Conservation (phyloP, 2,888 invertebrate species). For the Rhabditophanes sp. region DNA sequence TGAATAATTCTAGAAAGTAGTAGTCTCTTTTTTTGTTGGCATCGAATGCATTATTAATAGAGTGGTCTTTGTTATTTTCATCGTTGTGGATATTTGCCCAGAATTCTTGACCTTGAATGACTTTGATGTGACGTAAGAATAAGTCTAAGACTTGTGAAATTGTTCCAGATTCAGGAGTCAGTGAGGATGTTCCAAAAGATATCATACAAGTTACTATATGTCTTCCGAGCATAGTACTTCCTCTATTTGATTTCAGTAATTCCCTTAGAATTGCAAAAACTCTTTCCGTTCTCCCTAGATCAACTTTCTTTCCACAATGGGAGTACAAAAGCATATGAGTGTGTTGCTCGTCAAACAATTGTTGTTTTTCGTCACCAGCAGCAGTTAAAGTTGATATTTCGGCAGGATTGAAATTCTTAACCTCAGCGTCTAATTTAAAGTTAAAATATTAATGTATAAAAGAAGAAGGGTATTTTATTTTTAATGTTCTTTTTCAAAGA, state of each 20-base stretch:
- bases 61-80: no score
- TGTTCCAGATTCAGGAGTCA: neutral
- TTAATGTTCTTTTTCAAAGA: no score
- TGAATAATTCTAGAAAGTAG: constrained; percentile 64
- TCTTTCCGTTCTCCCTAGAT: constrained; percentile 27
- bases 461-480: no score
- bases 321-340: constrained; percentile 66
- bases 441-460: no score
- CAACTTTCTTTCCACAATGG: constrained; percentile 28
- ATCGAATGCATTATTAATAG: constrained; percentile 2
- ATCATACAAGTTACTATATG: constrained; percentile 6
- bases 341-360: constrained; percentile 59
- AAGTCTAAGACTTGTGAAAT: constrained; percentile 50
- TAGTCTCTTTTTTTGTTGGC: neutral
- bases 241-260: constrained; percentile 13
- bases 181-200: constrained; percentile 1
- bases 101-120: constrained; percentile 56
- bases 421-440: no score
- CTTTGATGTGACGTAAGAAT: constrained; percentile 61
- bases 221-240: constrained; percentile 1
- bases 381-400: constrained; percentile 19
- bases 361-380: constrained; percentile 18
- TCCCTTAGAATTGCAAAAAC: constrained; percentile 36
- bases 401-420: constrained; percentile 20
- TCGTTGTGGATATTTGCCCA: no score